Evolutionary conservation across 2,797 vertebrate genomes (phyloP).

Genomic region (Diplodus sargus): DNA sequence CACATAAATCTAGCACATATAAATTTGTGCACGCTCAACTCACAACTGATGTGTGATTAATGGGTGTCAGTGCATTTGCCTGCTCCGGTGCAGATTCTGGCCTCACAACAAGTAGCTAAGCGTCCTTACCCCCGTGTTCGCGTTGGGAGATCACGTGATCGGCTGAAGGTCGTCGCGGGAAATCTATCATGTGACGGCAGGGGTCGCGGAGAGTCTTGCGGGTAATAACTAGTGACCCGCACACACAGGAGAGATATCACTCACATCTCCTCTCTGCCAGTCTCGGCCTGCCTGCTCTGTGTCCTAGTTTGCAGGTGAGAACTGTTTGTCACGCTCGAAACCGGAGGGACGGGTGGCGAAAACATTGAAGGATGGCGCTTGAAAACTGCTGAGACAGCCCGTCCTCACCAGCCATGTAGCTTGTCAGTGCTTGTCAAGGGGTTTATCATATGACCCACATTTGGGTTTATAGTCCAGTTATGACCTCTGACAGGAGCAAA

Average conservation of each 20-base stretch:
- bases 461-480: too few species aligned
- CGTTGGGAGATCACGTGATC: background rate
- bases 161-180: conserved; percentile 37
- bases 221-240: conserved; percentile 62
- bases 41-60: conserved; percentile 75
- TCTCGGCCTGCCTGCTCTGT: background rate
- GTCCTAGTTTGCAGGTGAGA: conserved; percentile 39
- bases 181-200: conserved; percentile 58
- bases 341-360: background rate
- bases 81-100: conserved; percentile 35
- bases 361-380: conserved; percentile 18
- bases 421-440: too few species aligned
- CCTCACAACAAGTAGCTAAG: conserved; percentile 28
- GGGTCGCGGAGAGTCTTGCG: conserved; percentile 47
- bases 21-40: conserved; percentile 74
- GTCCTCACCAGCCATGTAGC: too few species aligned
- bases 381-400: background rate
- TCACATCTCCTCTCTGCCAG: conserved; percentile 39
- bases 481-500: too few species aligned
- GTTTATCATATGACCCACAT: too few species aligned
- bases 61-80: conserved; percentile 52
- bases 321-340: conserved; percentile 29
- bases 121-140: too few species aligned
- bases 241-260: conserved; percentile 46
- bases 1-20: conserved; percentile 77